phyloP scores from a whole-genome alignment of 2,888 invertebrate genomes.

The Tortricodes alternella region DNA sequence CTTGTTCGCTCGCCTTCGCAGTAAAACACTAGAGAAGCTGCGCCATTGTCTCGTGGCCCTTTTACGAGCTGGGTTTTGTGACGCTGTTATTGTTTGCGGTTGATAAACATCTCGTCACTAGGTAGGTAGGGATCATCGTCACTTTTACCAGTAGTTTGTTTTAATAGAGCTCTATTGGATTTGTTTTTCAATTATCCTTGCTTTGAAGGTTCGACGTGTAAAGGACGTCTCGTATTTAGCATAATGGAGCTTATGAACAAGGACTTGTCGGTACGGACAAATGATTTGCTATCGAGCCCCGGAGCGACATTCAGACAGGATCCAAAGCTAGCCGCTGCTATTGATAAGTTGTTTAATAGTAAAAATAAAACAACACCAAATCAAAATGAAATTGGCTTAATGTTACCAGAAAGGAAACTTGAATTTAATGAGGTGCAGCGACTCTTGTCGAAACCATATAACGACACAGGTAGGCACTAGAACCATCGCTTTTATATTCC shows the following conservation, averaged over 20 bases:
- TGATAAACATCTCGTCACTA: slow-evolving; percentile 81
- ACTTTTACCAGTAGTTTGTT: slow-evolving; percentile 71
- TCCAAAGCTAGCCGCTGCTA: slow-evolving; percentile 61
- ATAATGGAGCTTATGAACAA: slow-evolving; percentile 69
- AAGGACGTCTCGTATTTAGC: slow-evolving; percentile 32
- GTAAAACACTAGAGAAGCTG: slow-evolving; percentile 76
- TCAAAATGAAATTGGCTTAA: slow-evolving; percentile 35
- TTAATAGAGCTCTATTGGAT: slow-evolving; percentile 65
- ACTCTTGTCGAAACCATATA: slow-evolving; percentile 47
- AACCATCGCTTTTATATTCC: too few species aligned
- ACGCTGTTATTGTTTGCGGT: slow-evolving; percentile 81
- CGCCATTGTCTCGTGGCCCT: slow-evolving; percentile 78
- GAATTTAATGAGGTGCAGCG: slow-evolving; percentile 64
- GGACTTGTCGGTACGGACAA: slow-evolving; percentile 54
- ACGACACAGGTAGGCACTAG: slow-evolving; percentile 42
- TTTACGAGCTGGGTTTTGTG: slow-evolving; percentile 80
- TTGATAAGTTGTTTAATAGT: slow-evolving; percentile 58
- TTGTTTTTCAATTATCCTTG: slow-evolving; percentile 70
- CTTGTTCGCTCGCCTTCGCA: slow-evolving; percentile 72
- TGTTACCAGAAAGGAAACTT: slow-evolving; percentile 65
- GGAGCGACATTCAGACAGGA: slow-evolving; percentile 61
- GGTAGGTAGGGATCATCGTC: slow-evolving; percentile 79
- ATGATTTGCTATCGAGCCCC: slow-evolving; percentile 51
- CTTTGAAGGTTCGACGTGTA: slow-evolving; percentile 53
- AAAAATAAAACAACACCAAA: slow-evolving; percentile 35